These are phyloP conservation scores for Chionoecetes opilio DNA, from an alignment of 1,140 invertebrate species.

Conservation along the genomic window DNA sequence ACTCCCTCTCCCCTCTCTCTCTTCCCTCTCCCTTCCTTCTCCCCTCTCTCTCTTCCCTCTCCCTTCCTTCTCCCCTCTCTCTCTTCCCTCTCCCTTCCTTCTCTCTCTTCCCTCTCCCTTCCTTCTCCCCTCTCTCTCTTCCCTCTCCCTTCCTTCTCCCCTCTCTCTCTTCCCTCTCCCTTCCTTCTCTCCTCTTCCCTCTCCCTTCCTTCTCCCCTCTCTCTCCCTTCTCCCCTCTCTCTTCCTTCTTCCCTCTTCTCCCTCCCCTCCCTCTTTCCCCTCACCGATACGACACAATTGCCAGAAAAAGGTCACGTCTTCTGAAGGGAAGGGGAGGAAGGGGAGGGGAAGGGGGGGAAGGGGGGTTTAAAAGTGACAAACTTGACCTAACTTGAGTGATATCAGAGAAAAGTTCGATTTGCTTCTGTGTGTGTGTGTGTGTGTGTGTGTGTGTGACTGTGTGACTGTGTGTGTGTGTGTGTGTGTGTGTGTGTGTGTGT, in stretches of 20 bases:
- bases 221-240: not conserved
- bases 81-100: too few species aligned
- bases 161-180: too few species aligned
- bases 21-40: not conserved
- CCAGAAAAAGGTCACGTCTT: not conserved
- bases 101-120: too few species aligned
- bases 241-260: not conserved
- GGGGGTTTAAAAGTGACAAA: not conserved
- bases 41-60: not conserved
- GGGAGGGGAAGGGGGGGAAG: not conserved
- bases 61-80: too few species aligned
- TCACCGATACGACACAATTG: not conserved
- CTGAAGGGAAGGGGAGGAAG: not conserved
- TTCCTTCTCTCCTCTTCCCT: too few species aligned
- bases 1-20: not conserved
- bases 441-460: constrained; percentile 16
- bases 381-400: not conserved
- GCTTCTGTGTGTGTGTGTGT: constrained; percentile 4
- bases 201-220: not conserved
- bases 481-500: constrained; percentile 8
- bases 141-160: too few species aligned
- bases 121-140: too few species aligned
- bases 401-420: too few species aligned
- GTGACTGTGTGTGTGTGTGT: constrained; percentile 7
- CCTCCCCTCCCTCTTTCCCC: not conserved